Base-by-base conservation (phyloP, 2,113 vertebrate genomes). In the Myotis davidii region DNA sequence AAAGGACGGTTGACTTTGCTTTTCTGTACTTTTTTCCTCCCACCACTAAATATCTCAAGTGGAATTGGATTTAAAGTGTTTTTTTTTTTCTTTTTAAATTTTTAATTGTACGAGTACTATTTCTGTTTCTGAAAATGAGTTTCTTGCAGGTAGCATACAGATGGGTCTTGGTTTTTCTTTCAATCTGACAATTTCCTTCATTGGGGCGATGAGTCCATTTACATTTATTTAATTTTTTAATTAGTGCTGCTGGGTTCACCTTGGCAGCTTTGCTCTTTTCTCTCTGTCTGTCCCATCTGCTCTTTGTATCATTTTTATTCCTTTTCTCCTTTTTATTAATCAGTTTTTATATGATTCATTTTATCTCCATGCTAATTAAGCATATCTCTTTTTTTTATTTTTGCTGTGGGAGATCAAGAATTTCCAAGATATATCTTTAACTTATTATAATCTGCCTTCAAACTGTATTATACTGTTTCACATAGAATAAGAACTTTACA, bases 31-130 rank as follows among this genome's bases (percentile, higher is more conserved):
- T 90, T 94, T 96, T 97, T 92, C 94, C 95, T 92, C 84, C 91
- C 78, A 76, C 90, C 37, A 70, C 85, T 90, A 87, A 88, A 93
- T 64, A 93, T 98, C 96, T 97, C 88, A 94, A 97, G 64, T 95
- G 52, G 93, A 97, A 98, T 94, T 97, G 92, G 91, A 97, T 97
- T 98, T 95, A 97, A 98, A 97, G 84, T 64, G 8, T 21, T 54
- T 54, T 54, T 54, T 54, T 54, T 56, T 56, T 59, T 20, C 37
- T 37, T 74, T 78, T 23, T 76, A 86, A 78, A 29, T 82, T 90
- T 83, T 73, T 59, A 77, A 85, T 85, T 54, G 18, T 73, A 6
- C 5, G 42, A 52, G 14, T 45, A 64, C 37, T 13, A 2, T 54
- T 17, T 32, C n/a, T 78, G 6, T 42, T 45, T 11, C 37, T 42